These are phyloP conservation scores for Brienomyrus brachyistius DNA, from an alignment of 2,113 vertebrate species.

Conservation along the genomic window DNA sequence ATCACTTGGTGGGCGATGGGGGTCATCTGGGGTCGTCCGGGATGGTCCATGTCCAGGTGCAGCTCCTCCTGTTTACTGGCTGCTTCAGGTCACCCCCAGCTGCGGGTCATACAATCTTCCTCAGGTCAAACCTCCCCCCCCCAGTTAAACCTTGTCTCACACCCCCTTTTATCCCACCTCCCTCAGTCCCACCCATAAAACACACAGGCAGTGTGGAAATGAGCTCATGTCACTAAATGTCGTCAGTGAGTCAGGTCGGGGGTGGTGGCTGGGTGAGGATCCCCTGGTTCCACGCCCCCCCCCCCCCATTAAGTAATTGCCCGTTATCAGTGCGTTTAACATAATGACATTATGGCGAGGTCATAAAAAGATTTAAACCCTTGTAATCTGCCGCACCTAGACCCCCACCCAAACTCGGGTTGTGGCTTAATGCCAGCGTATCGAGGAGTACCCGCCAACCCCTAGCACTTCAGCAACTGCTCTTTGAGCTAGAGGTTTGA, in stretches of 20 bases:
- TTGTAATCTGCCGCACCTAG: constrained; percentile 19
- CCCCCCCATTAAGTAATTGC: constrained; percentile 18
- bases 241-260: not conserved
- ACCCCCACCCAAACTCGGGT: constrained; percentile 15
- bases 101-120: not conserved
- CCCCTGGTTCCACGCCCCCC: not conserved
- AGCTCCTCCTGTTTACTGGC: not conserved
- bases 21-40: not conserved
- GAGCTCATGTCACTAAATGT: not conserved
- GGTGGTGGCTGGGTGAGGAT: not conserved
- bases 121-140: not conserved
- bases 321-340: constrained; percentile 47
- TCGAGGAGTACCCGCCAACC: not conserved
- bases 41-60: not conserved
- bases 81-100: not conserved
- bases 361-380: constrained; percentile 44
- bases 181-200: not conserved
- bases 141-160: not conserved
- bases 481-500: not conserved
- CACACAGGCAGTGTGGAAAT: not conserved
- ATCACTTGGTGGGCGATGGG: not conserved
- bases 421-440: not conserved
- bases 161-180: not conserved
- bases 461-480: not conserved
- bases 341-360: constrained; percentile 41